These are phyloP conservation scores for Cynoglossus semilaevis DNA, from an alignment of 2,113 vertebrate species.

Conservation along the genomic window DNA sequence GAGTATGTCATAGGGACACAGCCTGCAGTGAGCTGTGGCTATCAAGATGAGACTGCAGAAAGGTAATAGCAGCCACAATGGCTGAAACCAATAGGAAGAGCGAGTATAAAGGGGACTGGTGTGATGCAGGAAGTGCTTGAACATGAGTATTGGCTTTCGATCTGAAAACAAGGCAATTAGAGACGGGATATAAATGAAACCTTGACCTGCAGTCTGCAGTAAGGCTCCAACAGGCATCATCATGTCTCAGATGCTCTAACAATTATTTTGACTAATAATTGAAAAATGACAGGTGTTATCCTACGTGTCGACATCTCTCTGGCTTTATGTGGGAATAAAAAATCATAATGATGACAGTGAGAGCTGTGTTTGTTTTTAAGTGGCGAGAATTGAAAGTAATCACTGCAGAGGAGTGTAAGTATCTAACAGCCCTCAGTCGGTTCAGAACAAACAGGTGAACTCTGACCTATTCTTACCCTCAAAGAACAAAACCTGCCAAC, in stretches of 20 bases:
- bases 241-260: background rate
- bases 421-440: no score
- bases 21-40: slow-evolving; percentile 60
- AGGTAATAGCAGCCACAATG: slow-evolving; percentile 52
- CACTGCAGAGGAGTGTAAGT: no score
- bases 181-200: slow-evolving; percentile 2
- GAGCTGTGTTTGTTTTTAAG: no score
- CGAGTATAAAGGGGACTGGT: slow-evolving; percentile 28
- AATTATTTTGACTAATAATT: slow-evolving; percentile 9
- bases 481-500: no score
- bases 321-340: no score
- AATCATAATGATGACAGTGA: no score
- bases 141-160: slow-evolving; percentile 36
- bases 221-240: slow-evolving; percentile 3
- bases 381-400: no score
- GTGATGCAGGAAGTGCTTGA: slow-evolving; percentile 29
- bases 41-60: slow-evolving; percentile 59
- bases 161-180: slow-evolving; percentile 39
- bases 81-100: slow-evolving; percentile 42
- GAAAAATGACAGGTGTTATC: background rate
- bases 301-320: no score
- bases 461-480: no score
- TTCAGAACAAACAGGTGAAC: no score
- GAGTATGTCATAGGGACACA: slow-evolving; percentile 48
- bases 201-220: slow-evolving; percentile 4